A percentile compares a stretch with the other conserved stretches of the same genome.
Evolutionary conservation across 2,888 invertebrate species (phyloP).

Genomic region (Phengaris alcon): DNA sequence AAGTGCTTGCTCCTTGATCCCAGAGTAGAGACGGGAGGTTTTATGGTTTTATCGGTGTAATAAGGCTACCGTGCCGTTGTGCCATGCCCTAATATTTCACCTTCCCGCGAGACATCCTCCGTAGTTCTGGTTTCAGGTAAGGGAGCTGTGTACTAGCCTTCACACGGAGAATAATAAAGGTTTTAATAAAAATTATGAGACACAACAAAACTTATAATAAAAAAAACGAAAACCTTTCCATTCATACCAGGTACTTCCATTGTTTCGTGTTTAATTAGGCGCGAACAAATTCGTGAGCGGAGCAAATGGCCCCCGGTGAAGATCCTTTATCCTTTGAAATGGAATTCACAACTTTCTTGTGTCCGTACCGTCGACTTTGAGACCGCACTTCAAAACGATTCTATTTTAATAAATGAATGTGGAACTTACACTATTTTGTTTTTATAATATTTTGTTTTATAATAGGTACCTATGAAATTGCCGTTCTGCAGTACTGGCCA

Average conservation of each 20-base stretch:
- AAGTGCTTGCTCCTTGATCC: neutral
- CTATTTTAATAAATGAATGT: slow-evolving; percentile 67
- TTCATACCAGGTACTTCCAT: slow-evolving; percentile 52
- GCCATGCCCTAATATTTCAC: neutral
- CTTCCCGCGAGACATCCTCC: neutral
- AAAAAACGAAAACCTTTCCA: slow-evolving; percentile 51
- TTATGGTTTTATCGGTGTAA: no score
- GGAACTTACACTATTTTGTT: slow-evolving; percentile 30
- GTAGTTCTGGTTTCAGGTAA: neutral
- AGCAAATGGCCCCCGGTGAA: slow-evolving; percentile 67
- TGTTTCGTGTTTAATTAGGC: slow-evolving; percentile 75
- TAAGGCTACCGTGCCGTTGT: no score
- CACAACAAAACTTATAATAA: slow-evolving; percentile 40
- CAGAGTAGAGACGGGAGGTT: no score
- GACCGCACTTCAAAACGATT: slow-evolving; percentile 60
- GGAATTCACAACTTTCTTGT: slow-evolving; percentile 71
- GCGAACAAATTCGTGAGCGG: slow-evolving; percentile 71
- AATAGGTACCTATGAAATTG: no score
- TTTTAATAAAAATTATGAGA: neutral
- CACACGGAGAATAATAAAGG: neutral
- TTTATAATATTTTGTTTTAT: no score
- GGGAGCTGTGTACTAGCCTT: neutral
- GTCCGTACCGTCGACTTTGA: slow-evolving; percentile 61
- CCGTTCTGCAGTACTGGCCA: no score
- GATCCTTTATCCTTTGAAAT: slow-evolving; percentile 72